Conservation (phyloP, 1,140 invertebrate species). For the Pomacea maculata region DNA sequence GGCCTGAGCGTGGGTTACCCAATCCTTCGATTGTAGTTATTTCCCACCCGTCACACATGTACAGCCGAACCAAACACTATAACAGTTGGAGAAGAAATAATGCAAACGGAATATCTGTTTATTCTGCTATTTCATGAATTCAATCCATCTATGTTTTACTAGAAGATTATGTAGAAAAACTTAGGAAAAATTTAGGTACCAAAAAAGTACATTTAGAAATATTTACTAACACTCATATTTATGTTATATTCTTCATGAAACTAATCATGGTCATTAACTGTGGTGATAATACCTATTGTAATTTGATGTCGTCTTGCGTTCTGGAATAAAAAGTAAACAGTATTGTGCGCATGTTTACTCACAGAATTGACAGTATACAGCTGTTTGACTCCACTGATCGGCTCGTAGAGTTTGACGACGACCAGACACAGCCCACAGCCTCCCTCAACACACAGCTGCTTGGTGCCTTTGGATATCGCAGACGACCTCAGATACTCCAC, state of each 20-base stretch:
- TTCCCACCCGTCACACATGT: slow-evolving; percentile 76
- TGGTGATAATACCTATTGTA: too few species aligned
- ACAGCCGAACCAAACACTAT: slow-evolving; percentile 75
- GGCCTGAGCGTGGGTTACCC: slow-evolving; percentile 70
- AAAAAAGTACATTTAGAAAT: too few species aligned
- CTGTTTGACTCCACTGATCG: slow-evolving; percentile 68
- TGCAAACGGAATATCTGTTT: too few species aligned
- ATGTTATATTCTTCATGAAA: too few species aligned
- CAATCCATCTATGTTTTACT: too few species aligned
- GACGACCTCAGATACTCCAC: slow-evolving; percentile 55
- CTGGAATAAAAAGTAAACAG: too few species aligned
- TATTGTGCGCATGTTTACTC: slow-evolving; percentile 14
- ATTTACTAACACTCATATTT: too few species aligned
- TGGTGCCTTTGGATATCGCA: slow-evolving; percentile 78
- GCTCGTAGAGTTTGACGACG: slow-evolving; percentile 69
- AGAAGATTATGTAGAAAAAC: too few species aligned
- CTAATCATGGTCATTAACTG: too few species aligned
- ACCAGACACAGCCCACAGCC: slow-evolving; percentile 85
- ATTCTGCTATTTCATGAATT: too few species aligned
- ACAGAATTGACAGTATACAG: slow-evolving; percentile 81
- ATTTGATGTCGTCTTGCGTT: too few species aligned
- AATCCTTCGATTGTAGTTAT: slow-evolving; percentile 82
- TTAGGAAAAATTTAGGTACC: too few species aligned
- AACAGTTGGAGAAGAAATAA: background rate
- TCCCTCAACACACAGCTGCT: slow-evolving; percentile 79